Percentiles rank a stretch among this genome's conserved stretches.
Evolutionary conservation across 1,140 invertebrate species (phyloP).

Genomic region (Saccostrea cuccullata): DNA sequence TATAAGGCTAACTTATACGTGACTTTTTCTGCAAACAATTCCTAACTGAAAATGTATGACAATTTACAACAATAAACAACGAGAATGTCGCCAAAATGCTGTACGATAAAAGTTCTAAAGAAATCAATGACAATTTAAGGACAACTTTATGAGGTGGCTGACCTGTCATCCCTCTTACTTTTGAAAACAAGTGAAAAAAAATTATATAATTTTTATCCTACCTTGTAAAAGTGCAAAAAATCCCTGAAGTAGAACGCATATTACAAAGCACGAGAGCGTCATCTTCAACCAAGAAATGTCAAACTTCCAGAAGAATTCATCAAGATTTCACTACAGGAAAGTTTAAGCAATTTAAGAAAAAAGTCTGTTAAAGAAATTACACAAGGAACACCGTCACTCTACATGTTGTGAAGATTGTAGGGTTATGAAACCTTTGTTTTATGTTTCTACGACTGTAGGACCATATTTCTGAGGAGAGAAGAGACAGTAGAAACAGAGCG

Average conservation of each 20-base stretch:
- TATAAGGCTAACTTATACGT: too few relatives aligned
- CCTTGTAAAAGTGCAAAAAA: conserved; percentile 4
- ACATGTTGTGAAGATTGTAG: background rate
- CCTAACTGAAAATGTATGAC: too few relatives aligned
- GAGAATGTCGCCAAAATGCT: background rate
- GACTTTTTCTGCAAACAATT: too few relatives aligned
- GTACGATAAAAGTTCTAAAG: conserved; percentile 1
- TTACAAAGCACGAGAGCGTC: background rate
- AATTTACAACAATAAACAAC: background rate
- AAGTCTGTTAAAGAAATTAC: background rate
- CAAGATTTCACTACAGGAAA: background rate
- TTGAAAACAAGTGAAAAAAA: too few relatives aligned
- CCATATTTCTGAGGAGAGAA: conserved; percentile 20
- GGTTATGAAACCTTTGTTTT: conserved; percentile 1
- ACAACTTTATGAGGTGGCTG: background rate
- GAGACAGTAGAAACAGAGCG: conserved; percentile 20
- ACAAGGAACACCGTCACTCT: background rate
- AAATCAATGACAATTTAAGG: background rate
- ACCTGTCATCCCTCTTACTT: too few relatives aligned
- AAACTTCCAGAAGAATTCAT: conserved; percentile 3
- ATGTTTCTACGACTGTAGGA: background rate
- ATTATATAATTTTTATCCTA: background rate
- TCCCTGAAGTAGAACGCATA: conserved; percentile 27
- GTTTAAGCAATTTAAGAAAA: background rate
- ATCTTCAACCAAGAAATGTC: background rate